phyloP scores from a whole-genome alignment of 2,797 vertebrate species.

The Nothura maculosa region DNA sequence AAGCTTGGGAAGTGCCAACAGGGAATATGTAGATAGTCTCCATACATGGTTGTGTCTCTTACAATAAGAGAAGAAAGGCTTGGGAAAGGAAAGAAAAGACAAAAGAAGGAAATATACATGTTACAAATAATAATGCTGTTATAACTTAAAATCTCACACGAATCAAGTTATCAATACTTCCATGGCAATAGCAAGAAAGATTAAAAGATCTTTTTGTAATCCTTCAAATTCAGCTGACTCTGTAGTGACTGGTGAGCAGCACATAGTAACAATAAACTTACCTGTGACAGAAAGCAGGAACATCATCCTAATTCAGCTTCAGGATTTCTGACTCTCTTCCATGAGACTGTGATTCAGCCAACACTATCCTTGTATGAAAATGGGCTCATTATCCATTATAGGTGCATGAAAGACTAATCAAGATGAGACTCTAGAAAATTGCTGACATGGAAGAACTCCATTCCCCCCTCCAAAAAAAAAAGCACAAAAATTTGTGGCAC shows the following conservation, averaged over 20 bases:
- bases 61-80: not conserved
- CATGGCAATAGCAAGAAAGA: not conserved
- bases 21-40: not conserved
- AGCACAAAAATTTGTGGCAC: not conserved
- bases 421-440: not conserved
- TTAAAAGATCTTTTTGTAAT: not conserved
- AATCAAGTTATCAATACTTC: not conserved
- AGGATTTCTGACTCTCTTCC: not conserved
- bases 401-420: not conserved
- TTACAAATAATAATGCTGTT: not conserved
- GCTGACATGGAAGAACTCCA: not conserved
- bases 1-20: not conserved
- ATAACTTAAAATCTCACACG: not conserved
- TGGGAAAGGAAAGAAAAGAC: not conserved
- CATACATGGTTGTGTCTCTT: not conserved
- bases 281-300: not conserved
- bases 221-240: not conserved
- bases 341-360: not conserved
- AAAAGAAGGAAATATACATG: not conserved
- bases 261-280: not conserved
- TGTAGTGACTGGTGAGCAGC: not conserved
- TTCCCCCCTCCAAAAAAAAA: not conserved
- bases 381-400: not conserved
- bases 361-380: not conserved
- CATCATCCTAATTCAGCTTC: fast-evolving